These are phyloP conservation scores for Pangasius larnaudii DNA, from an alignment of 2,797 vertebrate genomes.

Conservation along the genomic window DNA sequence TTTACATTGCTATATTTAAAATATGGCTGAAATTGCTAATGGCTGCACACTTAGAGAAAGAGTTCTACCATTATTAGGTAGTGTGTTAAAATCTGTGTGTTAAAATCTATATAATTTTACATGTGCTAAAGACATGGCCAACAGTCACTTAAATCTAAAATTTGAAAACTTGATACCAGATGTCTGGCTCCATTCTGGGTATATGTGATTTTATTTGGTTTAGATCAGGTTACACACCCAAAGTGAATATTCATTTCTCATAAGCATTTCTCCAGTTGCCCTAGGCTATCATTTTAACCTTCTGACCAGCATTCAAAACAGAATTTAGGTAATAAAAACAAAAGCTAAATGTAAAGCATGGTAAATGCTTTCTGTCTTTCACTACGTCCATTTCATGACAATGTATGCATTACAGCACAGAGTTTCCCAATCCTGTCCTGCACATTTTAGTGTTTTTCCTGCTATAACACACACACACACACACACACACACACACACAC, in stretches of 20 bases:
- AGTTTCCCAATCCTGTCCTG: neutral
- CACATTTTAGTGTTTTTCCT: slow-evolving; percentile 1
- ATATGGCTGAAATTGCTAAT: neutral
- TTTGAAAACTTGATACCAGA: neutral
- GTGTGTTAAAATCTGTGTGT: neutral
- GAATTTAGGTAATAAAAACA: slow-evolving; percentile 1
- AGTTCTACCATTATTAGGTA: neutral
- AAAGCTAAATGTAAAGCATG: neutral
- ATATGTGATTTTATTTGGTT: neutral
- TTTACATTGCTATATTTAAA: neutral
- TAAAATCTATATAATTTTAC: neutral
- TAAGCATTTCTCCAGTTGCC: neutral
- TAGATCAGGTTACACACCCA: slow-evolving; percentile 15
- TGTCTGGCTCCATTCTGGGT: neutral
- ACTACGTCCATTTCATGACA: neutral
- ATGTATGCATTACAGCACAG: neutral
- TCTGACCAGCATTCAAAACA: slow-evolving; percentile 15
- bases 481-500: neutral
- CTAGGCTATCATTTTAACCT: slow-evolving; percentile 22
- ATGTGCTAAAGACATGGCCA: neutral
- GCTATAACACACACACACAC: neutral
- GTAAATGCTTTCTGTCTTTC: neutral
- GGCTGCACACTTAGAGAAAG: neutral
- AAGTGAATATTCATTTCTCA: neutral
- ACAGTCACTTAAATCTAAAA: neutral